A percentile compares a stretch with the other conserved stretches of the same genome.
Evolutionary conservation across 2,113 vertebrate species (phyloP).

Genomic region (Brienomyrus brachyistius): DNA sequence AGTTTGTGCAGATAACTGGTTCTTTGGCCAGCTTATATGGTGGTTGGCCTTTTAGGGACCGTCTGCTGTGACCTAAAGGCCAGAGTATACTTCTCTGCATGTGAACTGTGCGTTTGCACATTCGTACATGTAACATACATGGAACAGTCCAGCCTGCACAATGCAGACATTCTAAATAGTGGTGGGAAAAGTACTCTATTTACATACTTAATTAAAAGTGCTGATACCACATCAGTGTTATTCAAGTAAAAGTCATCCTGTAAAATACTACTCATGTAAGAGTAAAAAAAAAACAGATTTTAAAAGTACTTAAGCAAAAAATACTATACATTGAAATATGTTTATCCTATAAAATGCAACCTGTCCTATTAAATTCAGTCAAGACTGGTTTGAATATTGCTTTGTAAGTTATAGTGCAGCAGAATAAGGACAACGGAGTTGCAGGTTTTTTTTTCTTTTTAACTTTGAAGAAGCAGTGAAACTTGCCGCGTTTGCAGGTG

Average conservation of each 20-base stretch:
- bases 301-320: not conserved
- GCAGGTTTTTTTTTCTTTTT: too few relatives aligned
- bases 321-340: not conserved
- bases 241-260: not conserved
- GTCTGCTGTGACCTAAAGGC: not conserved
- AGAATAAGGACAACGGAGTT: not conserved
- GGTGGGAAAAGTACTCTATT: not conserved
- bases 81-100: not conserved
- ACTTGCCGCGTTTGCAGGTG: too few relatives aligned
- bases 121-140: not conserved
- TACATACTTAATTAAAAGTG: not conserved
- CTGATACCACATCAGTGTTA: not conserved
- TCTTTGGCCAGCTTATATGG: not conserved
- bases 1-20: not conserved
- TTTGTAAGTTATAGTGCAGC: not conserved
- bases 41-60: not conserved
- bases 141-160: not conserved
- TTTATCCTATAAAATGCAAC: not conserved
- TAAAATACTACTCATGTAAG: not conserved
- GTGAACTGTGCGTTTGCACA: not conserved
- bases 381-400: not conserved
- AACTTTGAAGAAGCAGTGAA: too few relatives aligned
- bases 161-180: not conserved
- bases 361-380: not conserved
- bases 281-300: not conserved